Evolutionary conservation across 2,888 invertebrate species (phyloP), one percentile per base, ranked within the genome.

Genomic region (Sericinus montela): DNA sequence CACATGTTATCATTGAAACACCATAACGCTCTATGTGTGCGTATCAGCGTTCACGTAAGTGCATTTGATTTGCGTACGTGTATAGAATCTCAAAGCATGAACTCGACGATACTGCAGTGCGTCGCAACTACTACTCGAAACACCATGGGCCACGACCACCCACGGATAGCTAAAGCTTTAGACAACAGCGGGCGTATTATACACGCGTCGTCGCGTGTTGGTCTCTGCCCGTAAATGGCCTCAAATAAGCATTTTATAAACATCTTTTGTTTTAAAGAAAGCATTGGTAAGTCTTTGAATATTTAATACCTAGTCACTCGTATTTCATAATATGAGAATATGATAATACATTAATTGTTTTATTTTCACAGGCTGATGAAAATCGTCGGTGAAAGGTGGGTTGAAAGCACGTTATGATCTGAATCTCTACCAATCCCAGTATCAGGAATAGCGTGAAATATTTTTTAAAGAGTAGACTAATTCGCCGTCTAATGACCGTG

Each of bases 71-170:
- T 38, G 19, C 36, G 14, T 23, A n/a, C 36, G 10, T 36, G 13
- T 25, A 10, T 29, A 15, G 14, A 25, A 9, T n/a, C 38, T 37
- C 11, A 15, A n/a, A 44, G 29, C 29, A 38, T 6, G 28, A 16
- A 13, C 19, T 30, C 29, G 30, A 19, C 29, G 35, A 44, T 35
- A 35, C 15, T 10, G 35, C 25, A 35, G 43, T 11, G 13, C 35
- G 15, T 34, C 35, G 35, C 48, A 46, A 44, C 39, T 46, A 39
- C 45, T 50, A n/a, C n/a, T 47, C 56, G 56, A 57, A 59, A 60
- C 58, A 58, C 62, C 59, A 59, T 60, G 58, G 53, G 61, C 52
- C 48, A 37, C 67, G 72, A 72, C 72, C 58, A 58, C 58, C 58
- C 58, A 56, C 55, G 34, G 44, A 39, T 25, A 41, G 40, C 51